A percentile compares a stretch with the other conserved stretches of the same genome.
Conservation (phyloP, 2,113 vertebrate species). For the Pandion haliaetus region DNA sequence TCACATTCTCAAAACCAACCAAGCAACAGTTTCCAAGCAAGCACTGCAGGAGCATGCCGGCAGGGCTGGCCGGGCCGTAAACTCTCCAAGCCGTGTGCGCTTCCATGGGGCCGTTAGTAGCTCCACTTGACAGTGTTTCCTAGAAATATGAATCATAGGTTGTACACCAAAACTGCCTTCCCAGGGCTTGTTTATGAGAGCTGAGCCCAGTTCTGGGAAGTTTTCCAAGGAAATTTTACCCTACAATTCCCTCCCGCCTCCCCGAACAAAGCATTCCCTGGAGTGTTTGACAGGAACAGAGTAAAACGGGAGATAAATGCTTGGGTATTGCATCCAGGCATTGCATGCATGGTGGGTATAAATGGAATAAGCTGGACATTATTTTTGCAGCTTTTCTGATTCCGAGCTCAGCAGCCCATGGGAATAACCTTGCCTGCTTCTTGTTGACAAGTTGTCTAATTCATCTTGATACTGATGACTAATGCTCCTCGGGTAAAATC, state of each 20-base stretch:
- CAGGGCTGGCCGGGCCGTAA: background rate
- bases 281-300: background rate
- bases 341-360: accelerated
- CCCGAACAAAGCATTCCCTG: background rate
- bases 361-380: background rate
- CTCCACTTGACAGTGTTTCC: background rate
- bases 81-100: accelerated
- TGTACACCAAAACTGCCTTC: background rate
- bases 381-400: background rate
- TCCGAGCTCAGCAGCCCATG: background rate
- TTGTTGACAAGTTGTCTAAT: slow-evolving; percentile 2
- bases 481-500: background rate
- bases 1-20: background rate
- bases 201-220: background rate
- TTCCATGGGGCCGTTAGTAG: background rate
- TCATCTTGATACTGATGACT: background rate
- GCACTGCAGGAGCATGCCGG: background rate
- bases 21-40: background rate
- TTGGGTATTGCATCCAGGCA: background rate
- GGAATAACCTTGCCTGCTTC: background rate
- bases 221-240: slow-evolving; percentile 7
- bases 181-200: background rate
- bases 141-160: background rate
- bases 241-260: background rate
- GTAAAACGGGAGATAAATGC: background rate